A percentile compares a stretch with the other conserved stretches of the same genome.
Evolutionary conservation across 2,888 invertebrate genomes (phyloP).

Genomic region (Capitulum mitella): DNA sequence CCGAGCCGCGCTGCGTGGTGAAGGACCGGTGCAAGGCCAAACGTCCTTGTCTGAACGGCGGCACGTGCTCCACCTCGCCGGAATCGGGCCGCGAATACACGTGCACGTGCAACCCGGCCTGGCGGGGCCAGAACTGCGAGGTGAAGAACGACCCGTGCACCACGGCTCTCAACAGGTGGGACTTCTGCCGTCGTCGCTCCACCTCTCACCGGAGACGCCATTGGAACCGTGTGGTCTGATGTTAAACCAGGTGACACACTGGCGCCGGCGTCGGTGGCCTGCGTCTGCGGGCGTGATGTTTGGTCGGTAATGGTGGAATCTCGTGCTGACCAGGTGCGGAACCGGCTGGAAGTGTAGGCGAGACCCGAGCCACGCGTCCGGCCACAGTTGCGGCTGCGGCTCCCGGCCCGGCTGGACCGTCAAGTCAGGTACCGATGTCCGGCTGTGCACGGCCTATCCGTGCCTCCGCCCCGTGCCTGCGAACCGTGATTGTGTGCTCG

Average conservation of each 20-base stretch:
- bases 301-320: too few relatives aligned
- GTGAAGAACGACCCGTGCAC: background rate
- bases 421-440: background rate
- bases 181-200: background rate
- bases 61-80: background rate
- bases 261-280: too few relatives aligned
- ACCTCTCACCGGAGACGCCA: too few relatives aligned
- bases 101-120: background rate
- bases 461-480: background rate
- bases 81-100: background rate
- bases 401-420: conserved; percentile 9
- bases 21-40: background rate
- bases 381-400: background rate
- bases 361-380: background rate
- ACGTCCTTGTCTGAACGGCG: background rate
- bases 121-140: background rate
- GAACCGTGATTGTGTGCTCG: too few relatives aligned
- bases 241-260: too few relatives aligned
- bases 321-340: background rate
- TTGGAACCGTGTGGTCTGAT: too few relatives aligned
- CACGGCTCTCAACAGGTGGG: background rate
- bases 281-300: too few relatives aligned
- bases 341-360: background rate
- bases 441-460: background rate
- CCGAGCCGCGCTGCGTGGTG: background rate